Conservation (phyloP, 2,888 invertebrate species). For the Azorinus chamasolen region DNA sequence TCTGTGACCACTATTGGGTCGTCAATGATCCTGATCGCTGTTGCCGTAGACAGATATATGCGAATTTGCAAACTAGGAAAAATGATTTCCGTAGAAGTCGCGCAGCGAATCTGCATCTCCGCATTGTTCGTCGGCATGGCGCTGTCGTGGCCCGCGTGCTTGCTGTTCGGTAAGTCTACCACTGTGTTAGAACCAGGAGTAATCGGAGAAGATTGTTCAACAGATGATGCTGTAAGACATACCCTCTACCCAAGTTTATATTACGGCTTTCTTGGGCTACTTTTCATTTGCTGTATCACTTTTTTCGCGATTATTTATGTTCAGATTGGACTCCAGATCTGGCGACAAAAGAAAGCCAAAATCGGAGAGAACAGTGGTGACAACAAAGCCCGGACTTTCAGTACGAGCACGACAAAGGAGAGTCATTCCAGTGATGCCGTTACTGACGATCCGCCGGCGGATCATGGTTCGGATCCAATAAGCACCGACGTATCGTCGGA, state of each 20-base stretch:
- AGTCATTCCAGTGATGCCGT: constrained; percentile 40
- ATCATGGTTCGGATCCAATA: constrained; percentile 71
- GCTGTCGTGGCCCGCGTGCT: constrained; percentile 77
- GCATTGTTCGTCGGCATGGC: constrained; percentile 75
- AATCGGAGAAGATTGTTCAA: constrained; percentile 79
- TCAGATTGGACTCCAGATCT: constrained; percentile 77
- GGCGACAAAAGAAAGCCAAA: constrained; percentile 74
- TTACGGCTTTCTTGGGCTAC: constrained; percentile 78
- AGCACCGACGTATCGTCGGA: constrained; percentile 80
- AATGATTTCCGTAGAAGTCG: constrained; percentile 73
- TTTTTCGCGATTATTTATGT: constrained; percentile 80
- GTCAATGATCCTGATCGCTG: constrained; percentile 76
- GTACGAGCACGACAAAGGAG: constrained; percentile 58
- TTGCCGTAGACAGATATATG: constrained; percentile 80
- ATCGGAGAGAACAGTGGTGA: constrained; percentile 63
- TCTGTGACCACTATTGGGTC: constrained; percentile 81
- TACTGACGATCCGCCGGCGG: constrained; percentile 39
- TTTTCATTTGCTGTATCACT: constrained; percentile 76
- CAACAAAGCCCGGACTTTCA: constrained; percentile 58
- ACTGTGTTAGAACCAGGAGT: constrained; percentile 66
- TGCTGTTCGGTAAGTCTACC: constrained; percentile 78
- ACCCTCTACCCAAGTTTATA: constrained; percentile 79
- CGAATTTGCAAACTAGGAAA: constrained; percentile 80
- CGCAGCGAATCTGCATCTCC: constrained; percentile 73
- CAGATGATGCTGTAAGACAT: constrained; percentile 76